Conservation (phyloP, 2,113 vertebrate genomes). For the Cyanoramphus novaezelandiae region DNA sequence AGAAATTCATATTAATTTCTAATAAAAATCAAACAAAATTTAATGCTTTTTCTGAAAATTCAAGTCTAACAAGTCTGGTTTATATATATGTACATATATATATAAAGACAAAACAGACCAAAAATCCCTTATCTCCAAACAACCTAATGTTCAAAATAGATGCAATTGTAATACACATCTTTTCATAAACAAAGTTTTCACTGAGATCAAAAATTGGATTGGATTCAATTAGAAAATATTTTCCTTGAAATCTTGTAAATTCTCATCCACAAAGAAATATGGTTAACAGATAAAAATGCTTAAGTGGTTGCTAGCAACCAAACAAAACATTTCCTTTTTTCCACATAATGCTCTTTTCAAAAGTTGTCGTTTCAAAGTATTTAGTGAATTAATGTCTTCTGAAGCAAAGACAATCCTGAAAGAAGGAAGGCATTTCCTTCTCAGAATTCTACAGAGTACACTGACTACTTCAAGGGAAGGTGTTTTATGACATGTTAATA, state of each 20-base stretch:
- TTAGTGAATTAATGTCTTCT: not conserved
- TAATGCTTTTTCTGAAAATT: not conserved
- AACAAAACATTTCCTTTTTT: slow-evolving; percentile 44
- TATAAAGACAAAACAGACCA: not conserved
- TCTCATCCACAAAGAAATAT: slow-evolving; percentile 5
- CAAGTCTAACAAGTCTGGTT: not conserved
- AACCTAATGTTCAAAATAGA: not conserved
- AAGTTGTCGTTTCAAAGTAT: not conserved
- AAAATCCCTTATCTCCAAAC: not conserved
- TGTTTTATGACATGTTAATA: not conserved
- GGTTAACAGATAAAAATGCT: not conserved
- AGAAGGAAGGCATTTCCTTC: not conserved
- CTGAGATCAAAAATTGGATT: not conserved
- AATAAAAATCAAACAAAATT: not conserved
- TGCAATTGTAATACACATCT: accelerated
- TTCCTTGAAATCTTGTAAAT: not conserved
- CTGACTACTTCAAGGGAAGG: not conserved
- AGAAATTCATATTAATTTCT: not conserved
- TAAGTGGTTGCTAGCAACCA: slow-evolving; percentile 57
- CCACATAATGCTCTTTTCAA: not conserved
- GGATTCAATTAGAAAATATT: slow-evolving; percentile 16
- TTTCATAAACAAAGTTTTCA: not conserved
- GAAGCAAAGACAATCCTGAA: not conserved
- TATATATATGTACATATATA: accelerated
- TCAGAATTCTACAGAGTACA: not conserved